Percentiles rank a stretch among this genome's conserved stretches.
phyloP scores from a whole-genome alignment of 1,140 invertebrate genomes.

The Cherax destructor region DNA sequence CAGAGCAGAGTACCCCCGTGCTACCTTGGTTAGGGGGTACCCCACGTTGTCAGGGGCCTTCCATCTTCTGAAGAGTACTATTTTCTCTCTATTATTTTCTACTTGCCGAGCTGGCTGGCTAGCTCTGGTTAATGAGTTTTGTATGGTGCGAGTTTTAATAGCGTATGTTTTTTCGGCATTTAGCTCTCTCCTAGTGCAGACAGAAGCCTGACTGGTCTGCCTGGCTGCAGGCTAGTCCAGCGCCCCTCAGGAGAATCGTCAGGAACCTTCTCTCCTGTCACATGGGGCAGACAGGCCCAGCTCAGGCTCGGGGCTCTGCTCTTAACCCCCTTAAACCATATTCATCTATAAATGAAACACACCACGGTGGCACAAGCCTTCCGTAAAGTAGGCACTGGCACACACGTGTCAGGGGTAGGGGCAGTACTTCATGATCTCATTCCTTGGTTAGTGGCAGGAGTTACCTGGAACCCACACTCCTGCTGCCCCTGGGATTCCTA shows the following conservation, averaged over 20 bases:
- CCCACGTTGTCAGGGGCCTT: neutral
- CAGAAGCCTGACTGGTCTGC: constrained; percentile 43
- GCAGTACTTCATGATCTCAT: constrained; percentile 48
- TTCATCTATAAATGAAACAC: neutral
- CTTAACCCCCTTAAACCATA: neutral
- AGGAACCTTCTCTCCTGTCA: constrained; percentile 15
- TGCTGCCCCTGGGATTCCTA: constrained; percentile 18
- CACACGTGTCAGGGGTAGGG: constrained; percentile 7
- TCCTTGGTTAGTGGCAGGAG: constrained; percentile 48
- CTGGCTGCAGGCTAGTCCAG: constrained; percentile 61
- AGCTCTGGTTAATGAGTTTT: constrained; percentile 56
- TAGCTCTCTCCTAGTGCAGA: neutral
- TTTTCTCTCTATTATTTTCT: constrained; percentile 23
- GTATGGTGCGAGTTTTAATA: constrained; percentile 51
- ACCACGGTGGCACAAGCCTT: constrained; percentile 8
- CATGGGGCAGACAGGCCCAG: constrained; percentile 15
- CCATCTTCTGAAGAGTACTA: neutral
- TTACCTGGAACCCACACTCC: constrained; percentile 10
- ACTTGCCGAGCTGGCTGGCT: constrained; percentile 58
- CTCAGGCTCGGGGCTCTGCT: neutral
- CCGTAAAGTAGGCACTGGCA: neutral
- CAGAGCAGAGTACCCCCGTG: neutral
- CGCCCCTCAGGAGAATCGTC: neutral
- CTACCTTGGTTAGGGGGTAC: neutral
- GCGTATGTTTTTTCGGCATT: constrained; percentile 48